phyloP scores from a whole-genome alignment of 2,797 vertebrate genomes.

The Graptemys geographica region DNA sequence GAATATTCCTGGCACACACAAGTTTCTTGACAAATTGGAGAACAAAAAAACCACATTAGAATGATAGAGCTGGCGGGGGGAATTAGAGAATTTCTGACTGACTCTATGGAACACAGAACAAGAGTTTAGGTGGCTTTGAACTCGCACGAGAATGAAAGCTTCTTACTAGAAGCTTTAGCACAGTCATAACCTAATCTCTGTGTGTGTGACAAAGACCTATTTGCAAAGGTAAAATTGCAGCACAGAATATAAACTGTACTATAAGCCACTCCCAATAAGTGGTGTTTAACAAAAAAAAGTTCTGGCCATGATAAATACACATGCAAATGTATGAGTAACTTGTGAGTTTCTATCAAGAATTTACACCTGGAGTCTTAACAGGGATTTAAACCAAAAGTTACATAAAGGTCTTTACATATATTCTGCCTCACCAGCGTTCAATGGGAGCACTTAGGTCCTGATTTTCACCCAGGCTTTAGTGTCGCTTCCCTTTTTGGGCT shows the following conservation, averaged over 20 bases:
- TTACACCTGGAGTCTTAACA: not conserved
- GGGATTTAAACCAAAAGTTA: not conserved
- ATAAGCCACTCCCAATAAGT: not conserved
- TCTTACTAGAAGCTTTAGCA: not conserved
- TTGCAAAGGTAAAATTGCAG: not conserved
- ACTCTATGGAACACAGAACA: not conserved
- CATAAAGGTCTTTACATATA: not conserved
- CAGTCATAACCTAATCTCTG: not conserved
- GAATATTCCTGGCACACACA: not conserved
- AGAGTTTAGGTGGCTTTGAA: fast-evolving
- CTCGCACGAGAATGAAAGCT: not conserved
- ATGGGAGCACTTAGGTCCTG: constrained; percentile 43
- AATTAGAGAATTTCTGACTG: not conserved
- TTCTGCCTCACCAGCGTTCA: constrained; percentile 47
- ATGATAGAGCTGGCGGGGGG: not conserved
- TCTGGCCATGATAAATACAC: not conserved
- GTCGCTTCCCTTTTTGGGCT: constrained; percentile 59
- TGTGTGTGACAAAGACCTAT: not conserved
- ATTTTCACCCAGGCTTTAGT: constrained; percentile 65
- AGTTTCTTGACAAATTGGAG: not conserved
- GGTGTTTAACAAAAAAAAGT: not conserved
- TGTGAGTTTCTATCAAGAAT: not conserved
- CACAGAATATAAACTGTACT: not conserved
- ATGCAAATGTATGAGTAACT: not conserved
- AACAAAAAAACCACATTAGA: not conserved